Evolutionary conservation across 2,797 vertebrate genomes (phyloP), one percentile per base, ranked within the genome.

Genomic region (Champsocephalus gunnari): DNA sequence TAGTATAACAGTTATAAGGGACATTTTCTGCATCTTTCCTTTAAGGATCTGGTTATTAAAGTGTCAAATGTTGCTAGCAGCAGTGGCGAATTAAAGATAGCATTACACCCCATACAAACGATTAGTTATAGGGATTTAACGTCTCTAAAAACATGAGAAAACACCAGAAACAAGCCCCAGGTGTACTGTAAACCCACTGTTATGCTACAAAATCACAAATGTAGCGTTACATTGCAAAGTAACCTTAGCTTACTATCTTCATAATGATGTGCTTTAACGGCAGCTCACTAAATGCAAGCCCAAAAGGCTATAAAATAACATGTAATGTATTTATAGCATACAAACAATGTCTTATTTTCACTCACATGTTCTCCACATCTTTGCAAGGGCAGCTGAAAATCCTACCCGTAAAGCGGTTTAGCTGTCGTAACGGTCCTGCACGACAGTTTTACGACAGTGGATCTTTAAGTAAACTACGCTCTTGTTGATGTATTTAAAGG

Each of bases 391-490:
- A 72, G 61, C n/a, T 0, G 11, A 12, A 8, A 1, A 0, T 5
- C 6, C 5, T 0, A 41, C 1, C 64, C 88, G 84, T 82, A 91
- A 89, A 92, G 80, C 45, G 48, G 8, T 8, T 9, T 6, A 3
- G 21, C 49, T 54, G 67, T 12, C 78, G 71, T 50, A 10, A 12
- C 0, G 10, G 5, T 43, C 48, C 17, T 34, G 64, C 16, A 16
- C 77, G 64, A 73, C 85, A 76, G 43, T 73, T 87, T 88, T 80
- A 75, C 89, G 87, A 81, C 89, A 53, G 34, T 38, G 8, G 34
- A 38, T 9, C 8, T 38, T 9, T 7, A 38, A 38, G 34, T 9
- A 38, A 38, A 38, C 6, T 9, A 38, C 34, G 34, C 34, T 38
- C 6, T 38, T 38, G 34, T 21, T 12, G 1, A 28, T 54, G 12